Evolutionary conservation across 2,888 invertebrate species (phyloP).

Genomic region (Nymphalis c-album): DNA sequence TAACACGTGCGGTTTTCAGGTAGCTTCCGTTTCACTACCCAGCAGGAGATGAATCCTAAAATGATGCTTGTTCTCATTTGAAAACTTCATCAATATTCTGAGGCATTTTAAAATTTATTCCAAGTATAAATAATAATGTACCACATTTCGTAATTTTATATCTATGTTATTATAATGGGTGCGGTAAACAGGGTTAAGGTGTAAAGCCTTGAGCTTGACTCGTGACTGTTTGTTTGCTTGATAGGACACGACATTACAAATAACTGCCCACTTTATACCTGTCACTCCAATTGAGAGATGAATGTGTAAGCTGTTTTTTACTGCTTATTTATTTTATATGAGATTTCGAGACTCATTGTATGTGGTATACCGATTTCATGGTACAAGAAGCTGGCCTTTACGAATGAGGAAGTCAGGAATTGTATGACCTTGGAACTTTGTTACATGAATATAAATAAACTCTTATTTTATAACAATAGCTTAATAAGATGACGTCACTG

Average conservation of each 20-base stretch:
- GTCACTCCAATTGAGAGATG: slow-evolving; percentile 39
- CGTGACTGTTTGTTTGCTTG: slow-evolving; percentile 55
- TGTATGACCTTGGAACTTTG: neutral
- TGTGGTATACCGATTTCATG: slow-evolving; percentile 20
- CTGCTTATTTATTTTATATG: slow-evolving; percentile 11
- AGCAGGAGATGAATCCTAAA: too few species aligned
- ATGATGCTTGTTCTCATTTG: too few species aligned
- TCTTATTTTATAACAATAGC: slow-evolving; percentile 1
- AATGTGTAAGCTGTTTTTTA: slow-evolving; percentile 10
- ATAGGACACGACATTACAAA: slow-evolving; percentile 50
- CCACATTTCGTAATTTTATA: slow-evolving; percentile 1
- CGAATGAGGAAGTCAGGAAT: slow-evolving; percentile 21
- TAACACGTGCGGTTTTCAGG: too few species aligned
- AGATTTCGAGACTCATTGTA: slow-evolving; percentile 11
- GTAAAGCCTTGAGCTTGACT: slow-evolving; percentile 74
- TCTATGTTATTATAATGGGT: slow-evolving; percentile 10
- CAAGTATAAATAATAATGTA: neutral
- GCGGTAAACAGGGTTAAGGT: slow-evolving; percentile 56
- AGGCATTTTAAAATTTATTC: neutral
- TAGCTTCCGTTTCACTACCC: too few species aligned
- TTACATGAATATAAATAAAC: neutral
- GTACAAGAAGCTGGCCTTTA: slow-evolving; percentile 24
- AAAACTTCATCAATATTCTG: too few species aligned
- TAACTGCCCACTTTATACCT: slow-evolving; percentile 45
- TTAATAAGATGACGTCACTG: neutral